Percentiles rank a stretch among this genome's conserved stretches.
These are phyloP conservation scores for Perithous albicinctus DNA, from an alignment of 2,888 invertebrate genomes.

Conservation along the genomic window DNA sequence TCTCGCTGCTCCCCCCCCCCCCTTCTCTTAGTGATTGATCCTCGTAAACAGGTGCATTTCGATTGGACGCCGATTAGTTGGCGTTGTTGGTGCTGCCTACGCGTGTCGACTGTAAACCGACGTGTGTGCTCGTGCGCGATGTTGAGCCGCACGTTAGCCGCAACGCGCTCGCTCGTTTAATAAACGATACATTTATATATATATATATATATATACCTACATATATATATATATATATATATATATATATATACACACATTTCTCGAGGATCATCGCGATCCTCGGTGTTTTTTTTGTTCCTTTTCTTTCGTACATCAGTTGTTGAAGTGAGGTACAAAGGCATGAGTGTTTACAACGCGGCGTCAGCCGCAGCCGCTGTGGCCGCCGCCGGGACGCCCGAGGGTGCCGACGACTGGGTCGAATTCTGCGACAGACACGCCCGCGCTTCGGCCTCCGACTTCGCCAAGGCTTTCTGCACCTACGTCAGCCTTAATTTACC, in stretches of 20 bases:
- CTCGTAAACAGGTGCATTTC: conserved; percentile 74
- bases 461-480: conserved; percentile 93
- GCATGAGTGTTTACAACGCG: conserved; percentile 77
- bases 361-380: conserved; percentile 71
- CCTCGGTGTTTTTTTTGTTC: conserved; percentile 32
- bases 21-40: conserved; percentile 72
- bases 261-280: not conserved
- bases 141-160: conserved; percentile 55
- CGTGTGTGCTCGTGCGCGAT: conserved; percentile 57
- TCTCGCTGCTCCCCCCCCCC: conserved; percentile 47
- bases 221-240: too few relatives aligned
- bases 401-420: conserved; percentile 90
- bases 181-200: conserved; percentile 28
- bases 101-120: conserved; percentile 54
- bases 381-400: conserved; percentile 86
- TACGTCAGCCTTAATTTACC: conserved; percentile 90
- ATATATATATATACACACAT: conserved; percentile 19
- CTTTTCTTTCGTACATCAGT: conserved; percentile 1
- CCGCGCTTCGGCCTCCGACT: conserved; percentile 93
- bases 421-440: conserved; percentile 96
- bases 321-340: conserved; percentile 21
- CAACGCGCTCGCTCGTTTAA: conserved; percentile 41
- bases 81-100: conserved; percentile 64
- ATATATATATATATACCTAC: too few relatives aligned
- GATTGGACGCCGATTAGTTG: conserved; percentile 71